Percentiles rank a stretch among this genome's conserved stretches.
phyloP scores from a whole-genome alignment of 2,888 invertebrate genomes.

The Cylloceria caligata region DNA sequence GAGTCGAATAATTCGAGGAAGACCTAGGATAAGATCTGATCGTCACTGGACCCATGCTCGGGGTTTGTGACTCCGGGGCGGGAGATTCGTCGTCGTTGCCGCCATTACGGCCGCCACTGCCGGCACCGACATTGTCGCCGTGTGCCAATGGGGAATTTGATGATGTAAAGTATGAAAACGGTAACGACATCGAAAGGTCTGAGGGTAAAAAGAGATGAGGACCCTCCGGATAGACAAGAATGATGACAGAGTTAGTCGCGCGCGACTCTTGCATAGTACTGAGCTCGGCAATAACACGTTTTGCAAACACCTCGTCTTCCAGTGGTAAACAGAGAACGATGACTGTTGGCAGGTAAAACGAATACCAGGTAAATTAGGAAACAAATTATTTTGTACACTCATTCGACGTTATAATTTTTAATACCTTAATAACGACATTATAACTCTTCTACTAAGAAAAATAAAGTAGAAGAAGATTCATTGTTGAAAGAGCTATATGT shows the following conservation, averaged over 20 bases:
- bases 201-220: slow-evolving; percentile 80
- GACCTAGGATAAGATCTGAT: slow-evolving; percentile 21
- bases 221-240: slow-evolving; percentile 84
- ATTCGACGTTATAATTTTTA: background rate
- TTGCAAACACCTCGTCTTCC: slow-evolving; percentile 81
- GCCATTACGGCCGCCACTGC: background rate
- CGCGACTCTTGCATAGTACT: slow-evolving; percentile 84
- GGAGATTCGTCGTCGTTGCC: slow-evolving; percentile 1
- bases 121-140: background rate
- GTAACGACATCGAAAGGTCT: slow-evolving; percentile 76
- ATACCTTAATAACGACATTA: background rate
- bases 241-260: slow-evolving; percentile 84
- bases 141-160: background rate
- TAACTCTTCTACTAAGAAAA: background rate
- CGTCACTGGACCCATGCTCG: slow-evolving; percentile 1
- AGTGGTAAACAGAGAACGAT: slow-evolving; percentile 86
- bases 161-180: slow-evolving; percentile 9
- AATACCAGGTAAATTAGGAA: background rate
- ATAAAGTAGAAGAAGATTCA: background rate
- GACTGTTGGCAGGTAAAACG: slow-evolving; percentile 77
- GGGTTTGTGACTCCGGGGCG: background rate
- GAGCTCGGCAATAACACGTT: slow-evolving; percentile 83
- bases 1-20: slow-evolving; percentile 43
- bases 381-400: background rate
- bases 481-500: too few species aligned